Evolutionary conservation across 2,113 vertebrate genomes (phyloP).

Genomic region (Vicugna pacos): DNA sequence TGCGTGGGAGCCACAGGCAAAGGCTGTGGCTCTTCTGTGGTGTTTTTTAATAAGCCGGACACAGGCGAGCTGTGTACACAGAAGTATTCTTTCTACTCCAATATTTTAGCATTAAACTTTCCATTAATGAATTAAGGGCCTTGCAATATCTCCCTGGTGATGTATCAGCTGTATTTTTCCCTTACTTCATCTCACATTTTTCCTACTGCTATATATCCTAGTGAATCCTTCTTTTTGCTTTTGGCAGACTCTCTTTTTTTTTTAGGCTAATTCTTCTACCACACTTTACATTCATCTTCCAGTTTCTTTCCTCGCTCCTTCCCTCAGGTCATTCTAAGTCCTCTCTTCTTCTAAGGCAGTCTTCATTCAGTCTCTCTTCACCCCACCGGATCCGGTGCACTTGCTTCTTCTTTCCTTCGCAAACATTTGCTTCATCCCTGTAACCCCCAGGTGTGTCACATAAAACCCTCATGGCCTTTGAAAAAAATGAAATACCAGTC

Average conservation of each 20-base stretch:
- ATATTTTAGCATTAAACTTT: slow-evolving; percentile 40
- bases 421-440: background rate
- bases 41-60: slow-evolving; percentile 30
- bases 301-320: background rate
- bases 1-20: background rate
- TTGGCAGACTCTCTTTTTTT: background rate
- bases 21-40: background rate
- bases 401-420: background rate
- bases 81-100: slow-evolving; percentile 7
- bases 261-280: slow-evolving; percentile 17
- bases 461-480: background rate
- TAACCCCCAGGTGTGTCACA: background rate
- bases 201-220: slow-evolving; percentile 46
- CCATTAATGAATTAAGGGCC: slow-evolving; percentile 45
- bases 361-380: background rate
- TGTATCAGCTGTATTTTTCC: slow-evolving; percentile 54
- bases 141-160: slow-evolving; percentile 31
- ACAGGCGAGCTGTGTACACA: background rate
- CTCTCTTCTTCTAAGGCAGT: background rate
- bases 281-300: background rate
- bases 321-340: background rate
- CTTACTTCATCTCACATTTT: slow-evolving; percentile 64
- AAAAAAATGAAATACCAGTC: too few relatives aligned
- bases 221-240: slow-evolving; percentile 29
- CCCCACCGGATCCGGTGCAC: background rate